Conservation (phyloP, 2,888 invertebrate genomes). For the Coecobrya sp. region DNA sequence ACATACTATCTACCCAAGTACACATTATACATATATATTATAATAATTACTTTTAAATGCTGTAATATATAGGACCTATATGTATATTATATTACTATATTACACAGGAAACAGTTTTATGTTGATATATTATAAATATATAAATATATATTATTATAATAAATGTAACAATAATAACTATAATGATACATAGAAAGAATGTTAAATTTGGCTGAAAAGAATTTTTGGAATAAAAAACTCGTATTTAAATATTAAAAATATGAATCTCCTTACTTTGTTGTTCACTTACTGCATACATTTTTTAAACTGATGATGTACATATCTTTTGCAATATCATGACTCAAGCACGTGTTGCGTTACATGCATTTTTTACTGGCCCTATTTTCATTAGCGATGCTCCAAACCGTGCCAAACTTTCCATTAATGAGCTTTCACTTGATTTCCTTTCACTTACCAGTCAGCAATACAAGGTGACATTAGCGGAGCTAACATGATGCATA, state of each 20-base stretch:
- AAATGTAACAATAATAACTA: constrained; percentile 52
- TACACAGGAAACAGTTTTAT: constrained; percentile 72
- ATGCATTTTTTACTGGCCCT: background rate
- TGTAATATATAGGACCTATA: constrained; percentile 1
- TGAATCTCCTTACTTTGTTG: background rate
- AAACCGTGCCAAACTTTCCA: background rate
- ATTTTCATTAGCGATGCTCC: background rate
- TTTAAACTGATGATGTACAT: too few relatives aligned
- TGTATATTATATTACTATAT: constrained; percentile 37
- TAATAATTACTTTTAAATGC: constrained; percentile 6
- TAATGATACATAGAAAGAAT: constrained; percentile 71
- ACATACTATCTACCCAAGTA: constrained; percentile 4
- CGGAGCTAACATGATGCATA: too few relatives aligned
- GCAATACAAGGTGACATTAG: too few relatives aligned
- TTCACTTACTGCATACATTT: constrained; percentile 13
- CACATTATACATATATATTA: constrained; percentile 15
- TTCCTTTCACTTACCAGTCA: background rate
- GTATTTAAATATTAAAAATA: constrained; percentile 72
- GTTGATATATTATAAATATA: constrained; percentile 70
- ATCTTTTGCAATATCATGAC: too few relatives aligned
- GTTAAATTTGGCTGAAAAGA: constrained; percentile 82
- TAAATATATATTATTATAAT: constrained; percentile 59
- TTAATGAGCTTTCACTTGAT: background rate
- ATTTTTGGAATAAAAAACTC: constrained; percentile 81
- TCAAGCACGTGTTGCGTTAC: background rate